Conservation (phyloP, 2,888 invertebrate genomes). For the Drosophila parthenogenetica region DNA sequence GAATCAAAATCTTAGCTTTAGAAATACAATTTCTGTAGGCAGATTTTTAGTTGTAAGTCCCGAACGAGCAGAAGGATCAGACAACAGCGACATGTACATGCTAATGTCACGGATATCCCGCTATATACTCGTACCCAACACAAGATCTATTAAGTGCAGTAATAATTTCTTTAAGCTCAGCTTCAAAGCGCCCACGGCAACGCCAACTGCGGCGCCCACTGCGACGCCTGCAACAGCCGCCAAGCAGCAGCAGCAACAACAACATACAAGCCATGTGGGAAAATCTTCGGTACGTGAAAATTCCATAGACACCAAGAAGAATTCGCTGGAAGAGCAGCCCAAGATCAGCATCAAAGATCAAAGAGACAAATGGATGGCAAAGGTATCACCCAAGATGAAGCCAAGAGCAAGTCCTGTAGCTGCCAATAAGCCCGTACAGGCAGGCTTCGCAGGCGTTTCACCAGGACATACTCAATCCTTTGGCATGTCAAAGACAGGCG, state of each 20-base stretch:
- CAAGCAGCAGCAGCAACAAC: neutral
- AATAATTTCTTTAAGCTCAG: slow-evolving; percentile 58
- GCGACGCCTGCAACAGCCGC: neutral
- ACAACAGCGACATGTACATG: slow-evolving; percentile 28
- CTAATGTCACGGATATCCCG: slow-evolving; percentile 9
- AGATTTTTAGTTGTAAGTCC: neutral
- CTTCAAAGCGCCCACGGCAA: slow-evolving; percentile 20
- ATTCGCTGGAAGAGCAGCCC: neutral
- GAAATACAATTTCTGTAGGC: slow-evolving; percentile 1
- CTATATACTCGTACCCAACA: neutral
- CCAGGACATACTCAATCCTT: neutral
- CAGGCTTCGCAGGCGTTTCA: neutral
- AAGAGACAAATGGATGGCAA: slow-evolving; percentile 73
- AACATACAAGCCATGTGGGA: neutral
- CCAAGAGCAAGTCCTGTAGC: neutral
- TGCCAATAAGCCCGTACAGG: neutral
- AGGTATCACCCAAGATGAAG: slow-evolving; percentile 51
- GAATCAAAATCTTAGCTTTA: slow-evolving; percentile 28
- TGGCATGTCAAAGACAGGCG: slow-evolving; percentile 5
- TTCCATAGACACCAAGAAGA: neutral
- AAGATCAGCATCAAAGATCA: slow-evolving; percentile 51
- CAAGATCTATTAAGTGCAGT: neutral
- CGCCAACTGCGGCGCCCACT: slow-evolving; percentile 17
- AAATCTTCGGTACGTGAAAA: slow-evolving; percentile 7
- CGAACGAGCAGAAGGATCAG: neutral